Conservation (phyloP, 2,797 vertebrate genomes). For the Schizopygopsis malacanthus region DNA sequence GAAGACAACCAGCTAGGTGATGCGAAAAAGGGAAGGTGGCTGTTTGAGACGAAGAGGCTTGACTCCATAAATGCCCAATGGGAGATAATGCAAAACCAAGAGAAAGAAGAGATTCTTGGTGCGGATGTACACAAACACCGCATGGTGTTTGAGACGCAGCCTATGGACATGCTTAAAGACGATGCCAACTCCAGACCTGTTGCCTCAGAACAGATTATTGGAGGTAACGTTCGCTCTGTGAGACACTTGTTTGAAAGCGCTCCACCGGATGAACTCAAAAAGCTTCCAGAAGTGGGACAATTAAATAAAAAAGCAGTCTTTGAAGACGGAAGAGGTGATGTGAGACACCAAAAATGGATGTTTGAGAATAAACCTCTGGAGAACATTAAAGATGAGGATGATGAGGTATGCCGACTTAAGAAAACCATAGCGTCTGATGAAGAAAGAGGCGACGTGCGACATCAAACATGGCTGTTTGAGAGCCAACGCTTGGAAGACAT, state of each 20-base stretch:
- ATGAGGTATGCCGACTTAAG: slow-evolving; percentile 82
- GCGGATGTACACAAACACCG: slow-evolving; percentile 88
- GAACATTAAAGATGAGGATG: slow-evolving; percentile 72
- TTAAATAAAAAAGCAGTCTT: slow-evolving; percentile 78
- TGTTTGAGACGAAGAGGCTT: slow-evolving; percentile 88
- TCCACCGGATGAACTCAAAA: slow-evolving; percentile 80
- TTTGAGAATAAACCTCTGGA: slow-evolving; percentile 85
- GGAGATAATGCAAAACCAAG: slow-evolving; percentile 69
- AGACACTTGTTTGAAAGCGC: slow-evolving; percentile 90
- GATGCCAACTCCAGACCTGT: slow-evolving; percentile 74
- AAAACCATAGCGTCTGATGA: slow-evolving; percentile 79
- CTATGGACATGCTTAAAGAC: slow-evolving; percentile 87
- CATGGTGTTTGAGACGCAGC: slow-evolving; percentile 90
- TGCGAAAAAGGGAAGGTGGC: slow-evolving; percentile 80
- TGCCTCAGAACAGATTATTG: slow-evolving; percentile 83
- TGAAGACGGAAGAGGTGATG: slow-evolving; percentile 86
- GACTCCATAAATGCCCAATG: slow-evolving; percentile 82
- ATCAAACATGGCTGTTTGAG: slow-evolving; percentile 92
- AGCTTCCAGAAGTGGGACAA: slow-evolving; percentile 82
- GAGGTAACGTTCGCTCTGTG: slow-evolving; percentile 87
- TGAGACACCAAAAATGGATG: slow-evolving; percentile 90
- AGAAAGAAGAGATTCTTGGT: slow-evolving; percentile 83
- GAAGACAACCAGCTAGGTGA: slow-evolving; percentile 82
- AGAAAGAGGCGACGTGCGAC: slow-evolving; percentile 88
- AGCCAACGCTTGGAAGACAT: slow-evolving; percentile 89